Evolutionary conservation across 2,888 invertebrate genomes (phyloP).

Genomic region (Mactromeris polynyma): DNA sequence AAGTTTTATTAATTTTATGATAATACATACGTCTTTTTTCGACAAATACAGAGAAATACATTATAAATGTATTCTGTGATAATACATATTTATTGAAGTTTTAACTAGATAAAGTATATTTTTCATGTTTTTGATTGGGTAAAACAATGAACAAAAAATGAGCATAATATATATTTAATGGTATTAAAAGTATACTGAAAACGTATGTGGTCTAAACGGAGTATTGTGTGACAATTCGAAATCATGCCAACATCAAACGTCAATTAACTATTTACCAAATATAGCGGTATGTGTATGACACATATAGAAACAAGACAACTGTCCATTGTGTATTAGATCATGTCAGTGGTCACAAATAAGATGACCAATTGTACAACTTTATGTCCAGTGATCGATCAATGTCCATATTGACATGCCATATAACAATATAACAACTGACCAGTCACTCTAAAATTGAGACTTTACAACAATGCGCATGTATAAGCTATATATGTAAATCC

Average conservation of each 20-base stretch:
- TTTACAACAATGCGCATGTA: too few species aligned
- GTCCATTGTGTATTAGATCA: slow-evolving; percentile 23
- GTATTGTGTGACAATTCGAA: not conserved
- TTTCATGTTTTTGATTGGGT: too few species aligned
- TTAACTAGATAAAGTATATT: too few species aligned
- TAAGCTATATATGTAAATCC: too few species aligned
- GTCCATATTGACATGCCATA: not conserved
- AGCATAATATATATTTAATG: too few species aligned
- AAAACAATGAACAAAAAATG: too few species aligned
- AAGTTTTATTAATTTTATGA: too few species aligned
- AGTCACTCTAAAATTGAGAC: too few species aligned
- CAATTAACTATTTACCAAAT: not conserved
- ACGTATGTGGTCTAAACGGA: not conserved
- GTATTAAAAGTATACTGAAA: not conserved
- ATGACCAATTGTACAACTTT: slow-evolving; percentile 32
- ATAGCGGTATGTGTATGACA: not conserved
- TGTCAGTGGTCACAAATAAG: slow-evolving; percentile 34
- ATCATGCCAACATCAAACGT: not conserved
- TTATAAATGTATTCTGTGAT: too few species aligned
- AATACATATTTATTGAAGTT: too few species aligned
- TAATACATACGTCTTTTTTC: too few species aligned
- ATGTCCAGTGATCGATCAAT: slow-evolving; percentile 38
- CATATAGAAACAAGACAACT: not conserved
- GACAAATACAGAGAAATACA: too few species aligned
- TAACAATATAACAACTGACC: not conserved